phyloP scores from a whole-genome alignment of 2,797 vertebrate species.

The Typhlichthys eigenmanni region DNA sequence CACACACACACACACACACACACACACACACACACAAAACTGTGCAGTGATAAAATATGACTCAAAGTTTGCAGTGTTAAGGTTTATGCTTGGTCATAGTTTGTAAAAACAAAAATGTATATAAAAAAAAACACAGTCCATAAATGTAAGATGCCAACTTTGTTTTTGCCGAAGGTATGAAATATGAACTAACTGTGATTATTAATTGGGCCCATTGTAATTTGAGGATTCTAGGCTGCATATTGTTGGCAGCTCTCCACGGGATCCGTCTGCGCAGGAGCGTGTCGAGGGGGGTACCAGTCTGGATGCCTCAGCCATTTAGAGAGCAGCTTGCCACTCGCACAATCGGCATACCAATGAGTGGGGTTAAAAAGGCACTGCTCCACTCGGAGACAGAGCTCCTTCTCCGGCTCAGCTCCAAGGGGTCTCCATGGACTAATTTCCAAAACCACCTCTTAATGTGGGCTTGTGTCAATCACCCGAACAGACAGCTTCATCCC shows the following conservation, averaged over 20 bases:
- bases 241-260: constrained; percentile 97
- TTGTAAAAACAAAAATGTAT: constrained; percentile 52
- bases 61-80: constrained; percentile 69
- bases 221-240: constrained; percentile 96
- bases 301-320: constrained; percentile 97
- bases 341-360: constrained; percentile 99
- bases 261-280: constrained; percentile 96
- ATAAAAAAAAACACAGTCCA: constrained; percentile 8
- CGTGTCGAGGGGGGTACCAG: constrained; percentile 93
- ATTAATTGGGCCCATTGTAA: constrained; percentile 99
- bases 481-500: constrained; percentile 99
- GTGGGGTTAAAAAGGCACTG: constrained; percentile 99
- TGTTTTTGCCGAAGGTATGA: constrained; percentile 85
- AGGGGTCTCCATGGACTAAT: constrained; percentile 99
- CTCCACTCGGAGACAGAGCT: constrained; percentile 97
- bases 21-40: constrained; percentile 48
- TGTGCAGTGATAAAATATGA: constrained; percentile 59
- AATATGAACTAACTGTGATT: constrained; percentile 99
- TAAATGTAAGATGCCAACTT: constrained; percentile 82
- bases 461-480: constrained; percentile 99
- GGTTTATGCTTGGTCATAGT: constrained; percentile 68
- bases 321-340: constrained; percentile 94
- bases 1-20: constrained; percentile 63
- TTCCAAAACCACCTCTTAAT: constrained; percentile 99
- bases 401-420: constrained; percentile 94